These are phyloP conservation scores for Astyanax mexicanus DNA, from an alignment of 2,797 vertebrate genomes.

Conservation along the genomic window DNA sequence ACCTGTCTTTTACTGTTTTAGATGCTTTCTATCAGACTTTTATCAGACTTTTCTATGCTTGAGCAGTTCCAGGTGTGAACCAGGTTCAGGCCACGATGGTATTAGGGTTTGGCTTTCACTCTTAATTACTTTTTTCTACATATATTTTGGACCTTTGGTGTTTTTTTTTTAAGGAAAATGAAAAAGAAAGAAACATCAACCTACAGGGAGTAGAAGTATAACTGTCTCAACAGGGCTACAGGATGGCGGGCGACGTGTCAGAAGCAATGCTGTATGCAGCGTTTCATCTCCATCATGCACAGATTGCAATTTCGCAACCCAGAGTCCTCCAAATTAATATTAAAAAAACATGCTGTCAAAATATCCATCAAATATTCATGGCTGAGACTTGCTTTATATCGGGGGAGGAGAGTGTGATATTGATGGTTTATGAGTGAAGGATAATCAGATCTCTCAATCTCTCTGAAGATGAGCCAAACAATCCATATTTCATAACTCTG, in stretches of 20 bases:
- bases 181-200: not conserved
- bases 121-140: no score
- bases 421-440: conserved; percentile 18
- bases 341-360: conserved; percentile 35
- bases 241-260: not conserved
- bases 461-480: conserved; percentile 14
- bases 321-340: conserved; percentile 35
- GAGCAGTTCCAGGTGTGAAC: no score
- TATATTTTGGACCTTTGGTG: no score
- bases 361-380: conserved; percentile 33
- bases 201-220: not conserved
- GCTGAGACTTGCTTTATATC: conserved; percentile 23
- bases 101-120: no score
- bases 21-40: no score
- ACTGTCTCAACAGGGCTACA: no score
- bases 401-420: not conserved
- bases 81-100: no score
- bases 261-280: not conserved
- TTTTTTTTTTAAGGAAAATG: not conserved
- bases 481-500: conserved; percentile 41
- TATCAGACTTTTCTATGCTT: no score
- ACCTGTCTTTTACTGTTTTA: no score
- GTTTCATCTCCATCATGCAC: not conserved
- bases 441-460: conserved; percentile 21
- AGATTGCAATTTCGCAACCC: not conserved